Evolutionary conservation across 2,797 vertebrate species (phyloP).

Genomic region (Knipowitschia caucasica): DNA sequence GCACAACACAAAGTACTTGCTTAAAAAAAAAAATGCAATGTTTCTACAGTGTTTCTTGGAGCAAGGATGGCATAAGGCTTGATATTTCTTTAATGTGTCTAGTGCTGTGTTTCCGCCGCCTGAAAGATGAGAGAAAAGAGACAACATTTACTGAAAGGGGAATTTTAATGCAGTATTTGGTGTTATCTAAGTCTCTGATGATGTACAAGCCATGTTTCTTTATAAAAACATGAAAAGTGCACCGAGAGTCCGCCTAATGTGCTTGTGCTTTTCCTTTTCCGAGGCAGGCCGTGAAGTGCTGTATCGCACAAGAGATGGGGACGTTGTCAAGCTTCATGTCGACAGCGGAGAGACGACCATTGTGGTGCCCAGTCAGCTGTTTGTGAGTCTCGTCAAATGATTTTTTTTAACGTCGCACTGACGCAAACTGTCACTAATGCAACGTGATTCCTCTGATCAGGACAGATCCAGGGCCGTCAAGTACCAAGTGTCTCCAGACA

Average conservation of each 20-base stretch:
- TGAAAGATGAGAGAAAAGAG: background rate
- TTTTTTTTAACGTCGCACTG: background rate
- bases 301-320: conserved; percentile 82
- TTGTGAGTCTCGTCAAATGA: conserved; percentile 81
- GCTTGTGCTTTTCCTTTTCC: conserved; percentile 18
- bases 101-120: background rate
- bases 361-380: conserved; percentile 87
- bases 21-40: background rate
- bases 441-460: conserved; percentile 60
- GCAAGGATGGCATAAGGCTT: background rate
- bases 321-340: conserved; percentile 81
- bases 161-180: conserved; percentile 1
- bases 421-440: background rate
- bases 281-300: conserved; percentile 85
- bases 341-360: conserved; percentile 73
- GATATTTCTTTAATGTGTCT: background rate
- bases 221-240: background rate
- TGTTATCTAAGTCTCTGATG: conserved; percentile 1
- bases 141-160: background rate
- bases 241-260: conserved; percentile 1
- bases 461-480: conserved; percentile 83
- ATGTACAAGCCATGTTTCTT: background rate
- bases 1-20: background rate
- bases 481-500: conserved; percentile 91
- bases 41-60: too few species aligned